Evolutionary conservation across 2,888 invertebrate genomes (phyloP).

Genomic region (Dynastes grantii): DNA sequence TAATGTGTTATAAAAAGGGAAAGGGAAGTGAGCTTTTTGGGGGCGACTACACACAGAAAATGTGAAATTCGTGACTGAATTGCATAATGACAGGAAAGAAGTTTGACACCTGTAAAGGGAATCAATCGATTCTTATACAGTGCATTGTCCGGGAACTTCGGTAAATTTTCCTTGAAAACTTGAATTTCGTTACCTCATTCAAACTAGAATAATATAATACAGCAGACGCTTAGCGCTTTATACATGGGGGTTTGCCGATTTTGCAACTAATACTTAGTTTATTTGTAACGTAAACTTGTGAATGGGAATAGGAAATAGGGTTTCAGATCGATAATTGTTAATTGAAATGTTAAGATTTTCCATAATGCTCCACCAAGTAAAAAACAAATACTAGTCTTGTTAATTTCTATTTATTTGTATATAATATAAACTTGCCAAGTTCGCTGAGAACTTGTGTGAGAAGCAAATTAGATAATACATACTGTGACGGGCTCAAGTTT

Average conservation of each 20-base stretch:
- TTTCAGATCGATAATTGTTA: not conserved
- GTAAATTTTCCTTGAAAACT: no score
- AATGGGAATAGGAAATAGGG: no score
- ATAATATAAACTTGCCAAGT: slow-evolving; percentile 39
- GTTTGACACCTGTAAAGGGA: slow-evolving; percentile 65
- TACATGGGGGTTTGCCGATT: not conserved
- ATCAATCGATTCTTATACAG: slow-evolving; percentile 59
- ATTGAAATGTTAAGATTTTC: slow-evolving; percentile 8
- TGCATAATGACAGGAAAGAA: slow-evolving; percentile 60
- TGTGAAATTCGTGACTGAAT: slow-evolving; percentile 64
- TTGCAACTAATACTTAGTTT: no score
- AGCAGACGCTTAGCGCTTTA: not conserved
- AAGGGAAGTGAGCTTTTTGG: no score
- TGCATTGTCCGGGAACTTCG: no score
- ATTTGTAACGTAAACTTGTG: no score
- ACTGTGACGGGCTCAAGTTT: slow-evolving; percentile 48
- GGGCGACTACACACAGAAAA: slow-evolving; percentile 62
- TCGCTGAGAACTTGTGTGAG: slow-evolving; percentile 13
- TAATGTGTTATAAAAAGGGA: no score
- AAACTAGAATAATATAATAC: slow-evolving; percentile 22
- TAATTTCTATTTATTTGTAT: slow-evolving; percentile 41
- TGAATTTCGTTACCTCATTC: slow-evolving; percentile 15
- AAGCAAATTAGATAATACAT: slow-evolving; percentile 52
- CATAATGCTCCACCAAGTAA: not conserved
- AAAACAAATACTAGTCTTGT: slow-evolving; percentile 27